These are phyloP conservation scores for Prunella fulvescens DNA, from an alignment of 2,113 vertebrate genomes.

Conservation along the genomic window DNA sequence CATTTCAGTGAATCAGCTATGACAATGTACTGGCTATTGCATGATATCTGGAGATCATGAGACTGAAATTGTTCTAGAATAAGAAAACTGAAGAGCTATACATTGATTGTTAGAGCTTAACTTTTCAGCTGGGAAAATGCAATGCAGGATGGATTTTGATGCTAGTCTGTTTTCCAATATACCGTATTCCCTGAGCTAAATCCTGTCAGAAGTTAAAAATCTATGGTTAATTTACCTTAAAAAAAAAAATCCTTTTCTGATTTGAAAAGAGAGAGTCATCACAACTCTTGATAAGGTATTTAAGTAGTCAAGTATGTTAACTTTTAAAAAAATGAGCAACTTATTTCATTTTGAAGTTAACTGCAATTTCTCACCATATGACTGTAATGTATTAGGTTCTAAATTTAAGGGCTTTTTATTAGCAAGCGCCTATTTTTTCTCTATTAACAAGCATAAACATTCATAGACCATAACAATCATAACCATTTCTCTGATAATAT, in stretches of 20 bases:
- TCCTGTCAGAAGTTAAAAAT: background rate
- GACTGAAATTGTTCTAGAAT: background rate
- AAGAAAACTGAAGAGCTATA: background rate
- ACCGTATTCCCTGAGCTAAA: background rate
- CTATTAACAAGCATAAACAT: no score
- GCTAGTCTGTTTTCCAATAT: background rate
- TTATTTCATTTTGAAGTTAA: background rate
- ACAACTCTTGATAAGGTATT: background rate
- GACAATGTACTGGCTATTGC: background rate
- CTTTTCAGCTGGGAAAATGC: background rate
- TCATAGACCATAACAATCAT: no score
- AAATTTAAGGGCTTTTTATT: no score
- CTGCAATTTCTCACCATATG: background rate
- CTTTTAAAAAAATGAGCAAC: background rate
- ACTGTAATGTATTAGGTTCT: no score
- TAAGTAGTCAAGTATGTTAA: background rate
- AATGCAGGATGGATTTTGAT: background rate
- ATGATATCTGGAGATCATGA: background rate
- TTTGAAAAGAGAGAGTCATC: background rate
- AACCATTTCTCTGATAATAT: no score
- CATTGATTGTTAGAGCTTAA: background rate
- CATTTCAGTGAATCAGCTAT: background rate
- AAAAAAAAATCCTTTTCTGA: background rate
- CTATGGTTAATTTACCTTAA: background rate
- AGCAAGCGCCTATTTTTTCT: no score